Conservation (phyloP, 2,113 vertebrate species). For the Deroptyus accipitrinus region DNA sequence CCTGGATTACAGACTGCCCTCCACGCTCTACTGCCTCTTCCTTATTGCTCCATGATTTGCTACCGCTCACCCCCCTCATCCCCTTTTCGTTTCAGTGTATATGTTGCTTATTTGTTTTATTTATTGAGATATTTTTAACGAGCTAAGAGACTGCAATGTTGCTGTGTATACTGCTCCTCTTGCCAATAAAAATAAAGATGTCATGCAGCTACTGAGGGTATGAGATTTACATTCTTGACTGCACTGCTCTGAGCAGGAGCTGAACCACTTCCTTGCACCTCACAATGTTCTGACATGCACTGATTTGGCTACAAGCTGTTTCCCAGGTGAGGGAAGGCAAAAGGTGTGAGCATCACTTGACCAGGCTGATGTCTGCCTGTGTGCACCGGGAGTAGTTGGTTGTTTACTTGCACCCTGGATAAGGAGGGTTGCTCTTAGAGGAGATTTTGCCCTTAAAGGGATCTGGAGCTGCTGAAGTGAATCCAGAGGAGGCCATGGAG, state of each 20-base stretch:
- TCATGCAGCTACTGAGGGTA: background rate
- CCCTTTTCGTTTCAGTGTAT: constrained; percentile 77
- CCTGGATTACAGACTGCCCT: constrained; percentile 55
- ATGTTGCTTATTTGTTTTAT: constrained; percentile 88
- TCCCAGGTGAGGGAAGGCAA: background rate
- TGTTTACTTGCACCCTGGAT: background rate
- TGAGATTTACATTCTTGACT: background rate
- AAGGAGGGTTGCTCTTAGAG: background rate
- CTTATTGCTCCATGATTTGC: constrained; percentile 5
- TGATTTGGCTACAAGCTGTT: background rate
- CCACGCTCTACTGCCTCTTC: background rate
- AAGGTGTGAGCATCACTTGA: background rate
- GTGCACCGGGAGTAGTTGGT: background rate
- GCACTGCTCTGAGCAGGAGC: background rate
- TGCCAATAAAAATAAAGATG: constrained; percentile 70
- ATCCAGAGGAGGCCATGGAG: background rate
- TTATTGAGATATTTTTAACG: constrained; percentile 93
- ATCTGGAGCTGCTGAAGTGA: background rate
- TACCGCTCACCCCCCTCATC: background rate
- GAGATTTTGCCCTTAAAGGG: background rate
- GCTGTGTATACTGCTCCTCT: constrained; percentile 67
- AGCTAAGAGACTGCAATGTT: constrained; percentile 59
- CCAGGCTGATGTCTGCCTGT: accelerated
- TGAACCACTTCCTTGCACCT: background rate
- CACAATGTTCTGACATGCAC: background rate